Conservation (phyloP, 2,797 vertebrate genomes). For the Poeciliopsis gracilis region DNA sequence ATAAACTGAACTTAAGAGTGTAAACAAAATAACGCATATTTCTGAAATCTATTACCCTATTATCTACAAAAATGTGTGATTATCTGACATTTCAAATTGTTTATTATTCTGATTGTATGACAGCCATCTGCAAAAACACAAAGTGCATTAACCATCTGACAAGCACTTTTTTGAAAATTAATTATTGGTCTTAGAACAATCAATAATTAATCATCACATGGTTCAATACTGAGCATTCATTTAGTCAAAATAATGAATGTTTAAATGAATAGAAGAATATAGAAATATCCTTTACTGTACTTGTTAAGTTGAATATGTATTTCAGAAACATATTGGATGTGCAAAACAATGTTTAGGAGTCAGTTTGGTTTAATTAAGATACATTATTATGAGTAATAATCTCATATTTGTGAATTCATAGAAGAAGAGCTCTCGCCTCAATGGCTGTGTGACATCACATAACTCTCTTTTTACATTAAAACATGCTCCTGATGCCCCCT, state of each 20-base stretch:
- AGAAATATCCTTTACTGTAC: not conserved
- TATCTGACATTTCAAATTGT: not conserved
- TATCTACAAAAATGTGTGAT: not conserved
- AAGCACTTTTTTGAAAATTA: not conserved
- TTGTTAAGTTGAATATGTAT: not conserved
- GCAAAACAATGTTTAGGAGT: not conserved
- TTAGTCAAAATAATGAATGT: not conserved
- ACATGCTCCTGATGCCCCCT: not conserved
- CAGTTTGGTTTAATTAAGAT: not conserved
- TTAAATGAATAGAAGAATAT: not conserved
- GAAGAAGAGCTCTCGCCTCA: not conserved
- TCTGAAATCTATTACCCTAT: not conserved
- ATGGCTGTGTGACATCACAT: not conserved
- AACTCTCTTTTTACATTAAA: not conserved
- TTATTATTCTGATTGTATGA: not conserved
- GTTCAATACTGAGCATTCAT: not conserved
- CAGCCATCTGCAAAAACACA: not conserved
- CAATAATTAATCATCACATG: not conserved
- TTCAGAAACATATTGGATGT: not conserved
- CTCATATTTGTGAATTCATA: not conserved
- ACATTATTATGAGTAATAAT: not conserved
- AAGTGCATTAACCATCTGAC: not conserved
- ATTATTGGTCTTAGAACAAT: not conserved
- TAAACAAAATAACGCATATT: not conserved
- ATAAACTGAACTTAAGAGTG: not conserved